Evolutionary conservation across 1,140 invertebrate species (phyloP).

Genomic region (Diorhabda elongata): DNA sequence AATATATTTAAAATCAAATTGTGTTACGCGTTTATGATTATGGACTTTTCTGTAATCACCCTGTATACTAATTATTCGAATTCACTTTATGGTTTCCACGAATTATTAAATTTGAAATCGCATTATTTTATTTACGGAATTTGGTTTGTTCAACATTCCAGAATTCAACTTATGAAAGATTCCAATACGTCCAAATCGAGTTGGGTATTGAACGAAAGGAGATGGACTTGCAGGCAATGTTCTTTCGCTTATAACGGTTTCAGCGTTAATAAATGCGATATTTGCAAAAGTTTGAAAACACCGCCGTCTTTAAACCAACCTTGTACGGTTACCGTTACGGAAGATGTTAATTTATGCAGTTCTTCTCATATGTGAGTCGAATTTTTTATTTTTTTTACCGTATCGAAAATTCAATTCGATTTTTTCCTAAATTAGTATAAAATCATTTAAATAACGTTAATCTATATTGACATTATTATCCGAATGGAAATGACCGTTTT

Average conservation of each 20-base stretch:
- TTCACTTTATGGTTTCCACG: no score
- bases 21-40: not conserved
- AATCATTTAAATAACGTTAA: no score
- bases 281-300: slow-evolving; percentile 65
- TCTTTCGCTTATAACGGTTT: slow-evolving; percentile 83
- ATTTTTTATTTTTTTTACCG: not conserved
- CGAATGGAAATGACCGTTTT: no score
- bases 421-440: no score
- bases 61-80: not conserved
- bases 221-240: slow-evolving; percentile 84
- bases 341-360: slow-evolving; percentile 46
- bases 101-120: no score
- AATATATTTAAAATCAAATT: not conserved
- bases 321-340: slow-evolving; percentile 65
- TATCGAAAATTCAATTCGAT: no score
- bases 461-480: no score
- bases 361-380: slow-evolving; percentile 10
- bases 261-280: slow-evolving; percentile 72
- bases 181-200: slow-evolving; percentile 21
- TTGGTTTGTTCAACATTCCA: slow-evolving; percentile 11
- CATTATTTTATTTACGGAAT: no score
- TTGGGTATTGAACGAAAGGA: slow-evolving; percentile 51
- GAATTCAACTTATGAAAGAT: slow-evolving; percentile 34
- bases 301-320: slow-evolving; percentile 62
- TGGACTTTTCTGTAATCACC: not conserved